Percentiles rank a stretch among this genome's conserved stretches.
These are phyloP conservation scores for Gastracanthus pulcherrimus DNA, from an alignment of 2,888 invertebrate species.

Conservation along the genomic window DNA sequence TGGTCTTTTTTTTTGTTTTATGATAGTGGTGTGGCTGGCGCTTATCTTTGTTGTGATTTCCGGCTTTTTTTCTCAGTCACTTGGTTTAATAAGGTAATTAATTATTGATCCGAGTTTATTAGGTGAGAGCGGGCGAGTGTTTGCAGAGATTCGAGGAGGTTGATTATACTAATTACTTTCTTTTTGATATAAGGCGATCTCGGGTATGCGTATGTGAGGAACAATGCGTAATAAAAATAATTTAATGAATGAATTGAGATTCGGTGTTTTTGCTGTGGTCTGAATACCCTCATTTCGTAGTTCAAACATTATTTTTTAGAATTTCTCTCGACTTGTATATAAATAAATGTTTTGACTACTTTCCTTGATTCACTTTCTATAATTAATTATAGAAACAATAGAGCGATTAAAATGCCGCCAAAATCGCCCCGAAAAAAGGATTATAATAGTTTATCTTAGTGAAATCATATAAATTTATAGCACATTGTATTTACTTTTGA, in stretches of 20 bases:
- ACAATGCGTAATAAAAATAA: constrained; percentile 18
- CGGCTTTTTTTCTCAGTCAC: constrained; percentile 3
- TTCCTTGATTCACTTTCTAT: no score
- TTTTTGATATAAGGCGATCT: background rate
- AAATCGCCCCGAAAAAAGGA: no score
- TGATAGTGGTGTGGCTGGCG: no score
- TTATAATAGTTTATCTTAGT: no score
- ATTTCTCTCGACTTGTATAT: background rate
- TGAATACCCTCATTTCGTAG: no score
- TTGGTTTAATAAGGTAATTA: constrained; percentile 8
- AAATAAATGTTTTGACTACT: background rate
- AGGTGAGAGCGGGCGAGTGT: background rate
- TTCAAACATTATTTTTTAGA: no score
- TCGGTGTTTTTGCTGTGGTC: background rate
- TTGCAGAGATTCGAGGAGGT: background rate
- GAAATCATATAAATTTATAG: no score
- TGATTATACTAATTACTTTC: constrained; percentile 29
- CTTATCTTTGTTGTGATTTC: background rate
- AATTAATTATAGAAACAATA: background rate
- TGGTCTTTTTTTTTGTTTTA: no score
- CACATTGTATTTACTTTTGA: no score
- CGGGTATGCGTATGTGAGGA: no score
- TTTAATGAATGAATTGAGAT: constrained; percentile 2
- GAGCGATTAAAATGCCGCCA: no score
- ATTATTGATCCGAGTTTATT: background rate